phyloP scores from a whole-genome alignment of 1,140 invertebrate species.

The Scaptodrosophila lebanonensis region DNA sequence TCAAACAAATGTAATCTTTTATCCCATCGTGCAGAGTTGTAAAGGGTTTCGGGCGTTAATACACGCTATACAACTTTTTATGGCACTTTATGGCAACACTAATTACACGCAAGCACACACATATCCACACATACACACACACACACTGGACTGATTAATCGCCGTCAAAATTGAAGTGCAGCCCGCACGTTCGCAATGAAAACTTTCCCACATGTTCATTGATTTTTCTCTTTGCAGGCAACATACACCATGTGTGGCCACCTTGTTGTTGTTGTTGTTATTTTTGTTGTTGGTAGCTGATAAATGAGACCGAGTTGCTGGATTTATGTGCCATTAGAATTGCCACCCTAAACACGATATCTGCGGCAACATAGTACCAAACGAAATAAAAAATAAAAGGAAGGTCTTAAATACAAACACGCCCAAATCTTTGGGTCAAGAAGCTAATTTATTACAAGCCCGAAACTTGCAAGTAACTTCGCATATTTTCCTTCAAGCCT shows the following conservation, averaged over 20 bases:
- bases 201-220: conserved; percentile 43
- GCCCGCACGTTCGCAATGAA: background rate
- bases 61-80: conserved; percentile 52
- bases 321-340: conserved; percentile 45
- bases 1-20: no score
- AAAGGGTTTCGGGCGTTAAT: conserved; percentile 32
- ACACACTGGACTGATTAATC: conserved; percentile 34
- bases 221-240: conserved; percentile 28
- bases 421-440: conserved; percentile 44
- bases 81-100: conserved; percentile 45
- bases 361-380: conserved; percentile 5
- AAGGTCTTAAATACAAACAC: conserved; percentile 20
- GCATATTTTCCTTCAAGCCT: background rate
- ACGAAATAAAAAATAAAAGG: conserved; percentile 37
- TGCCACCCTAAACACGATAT: no score
- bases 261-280: no score
- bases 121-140: no score
- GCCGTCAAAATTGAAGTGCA: conserved; percentile 41
- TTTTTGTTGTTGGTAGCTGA: conserved; percentile 17
- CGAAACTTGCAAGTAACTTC: conserved; percentile 1
- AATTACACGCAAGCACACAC: conserved; percentile 53
- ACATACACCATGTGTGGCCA: no score
- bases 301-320: conserved; percentile 39
- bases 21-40: no score
- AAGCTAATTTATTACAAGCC: conserved; percentile 55